These are phyloP conservation scores for Cataglyphis livida DNA, from an alignment of 2,888 invertebrate species.

Conservation along the genomic window DNA sequence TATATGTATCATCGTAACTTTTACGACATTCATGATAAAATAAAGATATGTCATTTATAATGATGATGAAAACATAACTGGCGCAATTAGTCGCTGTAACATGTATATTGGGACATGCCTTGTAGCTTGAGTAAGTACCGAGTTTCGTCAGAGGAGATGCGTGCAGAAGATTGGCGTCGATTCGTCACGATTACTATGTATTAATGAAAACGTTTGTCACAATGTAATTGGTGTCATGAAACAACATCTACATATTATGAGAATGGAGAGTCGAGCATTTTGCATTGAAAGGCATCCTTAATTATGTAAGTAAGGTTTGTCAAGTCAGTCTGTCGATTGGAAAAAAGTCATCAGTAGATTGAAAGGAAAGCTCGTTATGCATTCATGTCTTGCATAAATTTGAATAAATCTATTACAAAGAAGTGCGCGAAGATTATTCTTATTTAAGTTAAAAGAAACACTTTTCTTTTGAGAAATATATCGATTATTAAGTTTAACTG, in stretches of 20 bases:
- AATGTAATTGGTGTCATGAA: conserved; percentile 46
- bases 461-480: not conserved
- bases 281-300: conserved; percentile 43
- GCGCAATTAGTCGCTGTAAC: conserved; percentile 20
- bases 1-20: not conserved
- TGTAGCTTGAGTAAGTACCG: conserved; percentile 38
- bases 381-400: conserved; percentile 22
- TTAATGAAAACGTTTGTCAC: conserved; percentile 47
- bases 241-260: conserved; percentile 40
- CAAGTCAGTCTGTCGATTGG: conserved; percentile 22
- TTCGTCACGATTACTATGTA: conserved; percentile 43
- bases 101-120: conserved; percentile 25
- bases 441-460: conserved; percentile 9
- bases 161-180: conserved; percentile 44
- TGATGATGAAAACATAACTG: conserved; percentile 3
- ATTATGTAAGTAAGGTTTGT: conserved; percentile 47
- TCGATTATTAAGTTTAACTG: not conserved
- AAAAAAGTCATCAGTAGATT: conserved; percentile 43
- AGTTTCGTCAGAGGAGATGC: conserved; percentile 40
- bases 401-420: conserved; percentile 28
- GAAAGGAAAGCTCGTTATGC: conserved; percentile 17
- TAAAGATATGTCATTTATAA: conserved; percentile 2
- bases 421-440: not conserved
- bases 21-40: not conserved
- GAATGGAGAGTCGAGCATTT: conserved; percentile 30